Percentiles rank a stretch among this genome's conserved stretches.
Evolutionary conservation across 2,113 vertebrate genomes (phyloP).

Genomic region (Pavo muticus): DNA sequence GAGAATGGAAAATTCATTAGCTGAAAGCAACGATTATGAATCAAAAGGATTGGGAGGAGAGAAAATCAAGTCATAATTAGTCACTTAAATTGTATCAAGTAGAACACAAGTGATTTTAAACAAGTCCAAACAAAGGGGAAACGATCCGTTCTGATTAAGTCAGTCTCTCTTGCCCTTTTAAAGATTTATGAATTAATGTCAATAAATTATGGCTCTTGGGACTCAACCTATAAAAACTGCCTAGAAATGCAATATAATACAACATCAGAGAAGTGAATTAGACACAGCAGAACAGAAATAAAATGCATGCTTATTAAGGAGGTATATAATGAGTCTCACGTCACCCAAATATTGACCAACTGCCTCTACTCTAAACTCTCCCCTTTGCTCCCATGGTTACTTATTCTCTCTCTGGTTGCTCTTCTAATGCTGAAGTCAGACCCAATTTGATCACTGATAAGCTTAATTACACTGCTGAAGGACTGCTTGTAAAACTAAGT

Average conservation of each 20-base stretch:
- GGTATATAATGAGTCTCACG: not conserved
- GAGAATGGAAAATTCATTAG: conserved; percentile 50
- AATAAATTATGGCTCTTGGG: conserved; percentile 53
- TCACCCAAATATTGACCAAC: conserved; percentile 24
- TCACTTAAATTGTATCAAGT: conserved; percentile 54
- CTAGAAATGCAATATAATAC: not conserved
- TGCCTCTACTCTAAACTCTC: not conserved
- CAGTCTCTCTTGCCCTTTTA: conserved; percentile 56
- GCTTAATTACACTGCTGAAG: conserved; percentile 62
- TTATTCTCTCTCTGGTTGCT: not conserved
- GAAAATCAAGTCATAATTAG: conserved; percentile 67
- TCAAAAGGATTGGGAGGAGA: conserved; percentile 50
- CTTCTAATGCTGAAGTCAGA: not conserved
- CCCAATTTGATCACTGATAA: conserved; percentile 14
- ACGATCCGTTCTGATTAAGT: conserved; percentile 45
- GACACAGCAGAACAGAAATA: not conserved
- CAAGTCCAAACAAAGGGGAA: conserved; percentile 56
- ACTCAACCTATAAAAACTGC: conserved; percentile 43
- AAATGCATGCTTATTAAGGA: conserved; percentile 51
- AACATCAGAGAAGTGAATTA: conserved; percentile 7
- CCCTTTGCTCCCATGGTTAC: not conserved
- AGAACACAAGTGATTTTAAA: conserved; percentile 56
- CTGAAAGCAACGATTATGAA: conserved; percentile 60
- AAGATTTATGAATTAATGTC: conserved; percentile 60
- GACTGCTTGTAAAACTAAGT: conserved; percentile 22